Base-by-base conservation (phyloP, 2,113 vertebrate species). In the Percopsis transmontana region DNA sequence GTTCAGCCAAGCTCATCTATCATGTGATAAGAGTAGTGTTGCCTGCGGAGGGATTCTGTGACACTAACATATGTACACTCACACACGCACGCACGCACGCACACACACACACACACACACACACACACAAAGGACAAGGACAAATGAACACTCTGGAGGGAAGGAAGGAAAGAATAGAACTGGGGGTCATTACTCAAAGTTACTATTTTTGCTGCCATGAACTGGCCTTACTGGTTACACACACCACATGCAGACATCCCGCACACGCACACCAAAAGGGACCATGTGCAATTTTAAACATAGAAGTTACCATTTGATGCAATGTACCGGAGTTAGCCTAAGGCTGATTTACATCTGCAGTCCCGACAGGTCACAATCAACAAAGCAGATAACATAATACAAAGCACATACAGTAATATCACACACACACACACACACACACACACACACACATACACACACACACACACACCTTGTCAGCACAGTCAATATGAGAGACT, bases 81-180 rank as follows among this genome's bases (percentile, higher is more conserved):
- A 3, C 20, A 13, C 51, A 53, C 20, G 9, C 18, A 42, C 39
- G 7, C 45, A 47, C 45, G 7, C 45, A 47, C 45, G 5, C 51
- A 53, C 51, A 3, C 20, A 27, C 53, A 24, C 42, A 51, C 50
- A 19, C 50, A 51, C 44, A 16, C 44, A 20, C 53, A 19, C 71
- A n/a, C 64, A 82, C 21, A 23, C 62, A 70, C 54, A 62, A 6
- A 2, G 50, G 78, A 85, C 78, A 24, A 64, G 27, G 76, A 87
- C 78, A 18, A 70, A 87, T 80, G 78, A 79, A 64, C 50, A 84
- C 86, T n/a, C n/a, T 20, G 52, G 82, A 70, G 70, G 77, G 70
- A 74, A 76, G 67, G 67, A 76, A 58, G 70, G 69, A 81, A 75
- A 79, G 58, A 84, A 80, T 80, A 86, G 77, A 80, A 87, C 75